Percentiles rank a stretch among this genome's conserved stretches.
These are phyloP conservation scores for Tanytarsus gracilentus DNA, from an alignment of 2,888 invertebrate species.

Conservation along the genomic window DNA sequence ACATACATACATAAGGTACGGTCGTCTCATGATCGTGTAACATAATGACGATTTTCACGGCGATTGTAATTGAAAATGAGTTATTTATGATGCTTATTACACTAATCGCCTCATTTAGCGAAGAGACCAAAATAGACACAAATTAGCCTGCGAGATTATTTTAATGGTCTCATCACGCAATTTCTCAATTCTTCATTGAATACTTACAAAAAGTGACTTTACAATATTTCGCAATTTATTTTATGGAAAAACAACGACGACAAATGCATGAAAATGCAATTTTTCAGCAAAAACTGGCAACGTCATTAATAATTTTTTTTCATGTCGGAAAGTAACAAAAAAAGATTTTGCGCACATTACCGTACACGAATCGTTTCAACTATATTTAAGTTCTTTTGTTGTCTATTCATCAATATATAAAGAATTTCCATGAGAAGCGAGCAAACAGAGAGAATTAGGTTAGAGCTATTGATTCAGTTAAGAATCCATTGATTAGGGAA, in stretches of 20 bases:
- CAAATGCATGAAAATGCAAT: neutral
- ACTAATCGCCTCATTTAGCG: constrained; percentile 10
- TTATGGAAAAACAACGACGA: neutral
- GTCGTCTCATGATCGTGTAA: too few relatives aligned
- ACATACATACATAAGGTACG: too few relatives aligned
- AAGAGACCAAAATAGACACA: constrained; percentile 7
- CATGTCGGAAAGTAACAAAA: too few relatives aligned
- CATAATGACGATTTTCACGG: constrained; percentile 5
- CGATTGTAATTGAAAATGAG: constrained; percentile 8
- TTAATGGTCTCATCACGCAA: constrained; percentile 6
- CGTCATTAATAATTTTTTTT: neutral
- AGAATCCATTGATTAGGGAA: too few relatives aligned
- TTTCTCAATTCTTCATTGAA: neutral
- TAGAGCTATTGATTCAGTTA: too few relatives aligned
- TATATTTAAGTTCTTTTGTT: too few relatives aligned
- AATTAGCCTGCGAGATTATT: neutral
- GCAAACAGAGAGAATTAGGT: too few relatives aligned
- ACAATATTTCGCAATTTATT: neutral
- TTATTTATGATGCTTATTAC: neutral
- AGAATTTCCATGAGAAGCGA: too few relatives aligned
- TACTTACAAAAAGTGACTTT: too few relatives aligned
- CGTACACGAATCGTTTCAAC: too few relatives aligned
- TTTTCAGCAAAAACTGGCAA: constrained; percentile 16
- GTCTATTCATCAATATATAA: too few relatives aligned
- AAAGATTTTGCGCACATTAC: too few relatives aligned